Evolutionary conservation across 2,113 vertebrate genomes (phyloP).

Genomic region (Alethe castanea): DNA sequence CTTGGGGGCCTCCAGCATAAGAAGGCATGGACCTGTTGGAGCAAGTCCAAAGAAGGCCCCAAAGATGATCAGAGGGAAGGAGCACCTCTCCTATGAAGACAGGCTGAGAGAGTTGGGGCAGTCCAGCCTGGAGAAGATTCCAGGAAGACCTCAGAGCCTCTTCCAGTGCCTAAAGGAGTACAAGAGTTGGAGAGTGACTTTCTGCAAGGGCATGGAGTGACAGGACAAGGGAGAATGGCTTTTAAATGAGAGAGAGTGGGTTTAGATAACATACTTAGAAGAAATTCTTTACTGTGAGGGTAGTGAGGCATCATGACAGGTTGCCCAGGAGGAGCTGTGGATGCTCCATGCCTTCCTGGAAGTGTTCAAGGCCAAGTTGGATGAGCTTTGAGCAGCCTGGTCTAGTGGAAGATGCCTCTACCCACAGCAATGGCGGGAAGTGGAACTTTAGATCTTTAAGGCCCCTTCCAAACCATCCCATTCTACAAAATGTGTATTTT

Average conservation of each 20-base stretch:
- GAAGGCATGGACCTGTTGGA: not conserved
- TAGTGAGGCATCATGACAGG: not conserved
- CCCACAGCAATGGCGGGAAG: fast-evolving
- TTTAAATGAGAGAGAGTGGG: not conserved
- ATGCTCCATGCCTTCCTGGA: not conserved
- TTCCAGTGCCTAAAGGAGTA: not conserved
- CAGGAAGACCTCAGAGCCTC: not conserved
- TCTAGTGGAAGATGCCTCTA: not conserved
- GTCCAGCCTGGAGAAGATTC: not conserved
- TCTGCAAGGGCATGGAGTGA: not conserved
- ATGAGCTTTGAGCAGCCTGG: not conserved
- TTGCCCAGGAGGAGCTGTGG: not conserved
- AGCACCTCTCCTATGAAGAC: not conserved
- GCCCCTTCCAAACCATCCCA: not conserved
- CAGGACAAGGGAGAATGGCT: not conserved
- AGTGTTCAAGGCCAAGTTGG: not conserved
- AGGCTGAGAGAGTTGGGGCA: not conserved
- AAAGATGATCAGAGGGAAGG: not conserved
- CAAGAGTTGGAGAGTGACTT: not conserved
- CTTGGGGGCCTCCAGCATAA: too few species aligned
- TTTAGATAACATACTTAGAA: not conserved
- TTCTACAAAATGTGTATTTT: not conserved
- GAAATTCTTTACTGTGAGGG: not conserved
- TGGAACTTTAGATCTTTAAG: not conserved
- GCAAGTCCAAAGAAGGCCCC: not conserved